Evolutionary conservation across 2,888 invertebrate species (phyloP).

Genomic region (Aethes cnicana): DNA sequence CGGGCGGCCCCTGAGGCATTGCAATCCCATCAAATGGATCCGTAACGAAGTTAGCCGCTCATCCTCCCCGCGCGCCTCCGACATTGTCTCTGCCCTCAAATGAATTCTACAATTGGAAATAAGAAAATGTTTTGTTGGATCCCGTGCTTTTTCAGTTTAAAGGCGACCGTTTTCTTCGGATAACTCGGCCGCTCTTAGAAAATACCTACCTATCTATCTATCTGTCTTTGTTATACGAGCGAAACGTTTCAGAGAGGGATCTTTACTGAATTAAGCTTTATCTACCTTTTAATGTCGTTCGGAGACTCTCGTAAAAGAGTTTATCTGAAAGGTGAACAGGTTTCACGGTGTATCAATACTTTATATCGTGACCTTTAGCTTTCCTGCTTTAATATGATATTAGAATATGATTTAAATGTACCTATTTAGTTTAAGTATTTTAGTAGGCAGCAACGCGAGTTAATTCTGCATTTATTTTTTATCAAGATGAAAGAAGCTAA

Average conservation of each 20-base stretch:
- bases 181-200: constrained; percentile 59
- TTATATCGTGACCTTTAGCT: constrained; percentile 24
- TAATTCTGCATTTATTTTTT: too few relatives aligned
- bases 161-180: constrained; percentile 72
- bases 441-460: too few relatives aligned
- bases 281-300: constrained; percentile 46
- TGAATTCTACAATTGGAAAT: constrained; percentile 83
- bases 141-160: constrained; percentile 79
- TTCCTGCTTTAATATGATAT: background rate
- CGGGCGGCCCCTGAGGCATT: constrained; percentile 79
- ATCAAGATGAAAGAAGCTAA: too few relatives aligned
- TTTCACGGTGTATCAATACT: constrained; percentile 24
- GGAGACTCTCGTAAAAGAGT: constrained; percentile 36
- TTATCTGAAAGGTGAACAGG: constrained; percentile 30
- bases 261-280: constrained; percentile 53
- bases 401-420: too few relatives aligned
- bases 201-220: constrained; percentile 50
- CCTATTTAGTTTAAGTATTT: too few relatives aligned
- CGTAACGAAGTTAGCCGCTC: constrained; percentile 88
- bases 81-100: constrained; percentile 83
- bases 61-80: constrained; percentile 81
- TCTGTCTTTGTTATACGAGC: constrained; percentile 38
- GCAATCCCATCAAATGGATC: constrained; percentile 91
- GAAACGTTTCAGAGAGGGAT: constrained; percentile 53
- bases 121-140: constrained; percentile 83